Percentiles rank a stretch among this genome's conserved stretches.
phyloP scores from a whole-genome alignment of 2,113 vertebrate genomes.

The Ammodytes dubius region DNA sequence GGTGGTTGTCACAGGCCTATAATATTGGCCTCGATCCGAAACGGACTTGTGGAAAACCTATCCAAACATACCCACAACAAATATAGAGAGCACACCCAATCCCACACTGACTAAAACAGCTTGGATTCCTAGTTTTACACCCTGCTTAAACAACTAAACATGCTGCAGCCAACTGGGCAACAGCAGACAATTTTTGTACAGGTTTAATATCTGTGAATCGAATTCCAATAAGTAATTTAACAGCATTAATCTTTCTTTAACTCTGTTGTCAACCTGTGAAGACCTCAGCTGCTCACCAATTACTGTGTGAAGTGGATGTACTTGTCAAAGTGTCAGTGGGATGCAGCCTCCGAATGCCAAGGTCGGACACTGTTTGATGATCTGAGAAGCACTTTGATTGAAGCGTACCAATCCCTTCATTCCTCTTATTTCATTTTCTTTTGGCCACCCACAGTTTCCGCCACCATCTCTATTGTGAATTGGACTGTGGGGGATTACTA shows the following conservation, averaged over 20 bases:
- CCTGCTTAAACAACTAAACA: neutral
- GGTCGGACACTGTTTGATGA: neutral
- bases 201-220: neutral
- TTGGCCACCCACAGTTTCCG: constrained; percentile 28
- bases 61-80: neutral
- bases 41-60: neutral
- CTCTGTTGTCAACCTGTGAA: neutral
- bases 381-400: neutral
- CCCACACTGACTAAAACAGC: neutral
- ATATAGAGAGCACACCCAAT: neutral
- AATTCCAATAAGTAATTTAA: neutral
- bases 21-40: neutral
- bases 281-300: neutral
- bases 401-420: neutral
- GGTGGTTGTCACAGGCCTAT: neutral
- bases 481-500: constrained; percentile 12
- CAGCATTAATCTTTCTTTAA: neutral
- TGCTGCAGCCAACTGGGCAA: neutral
- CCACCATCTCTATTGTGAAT: constrained; percentile 17
- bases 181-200: neutral
- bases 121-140: neutral
- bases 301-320: neutral
- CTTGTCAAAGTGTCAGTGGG: neutral
- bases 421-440: constrained; percentile 12
- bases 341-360: no score